A percentile compares a stretch with the other conserved stretches of the same genome.
Conservation (phyloP, 1,140 invertebrate genomes). For the Phocides pigmalion region DNA sequence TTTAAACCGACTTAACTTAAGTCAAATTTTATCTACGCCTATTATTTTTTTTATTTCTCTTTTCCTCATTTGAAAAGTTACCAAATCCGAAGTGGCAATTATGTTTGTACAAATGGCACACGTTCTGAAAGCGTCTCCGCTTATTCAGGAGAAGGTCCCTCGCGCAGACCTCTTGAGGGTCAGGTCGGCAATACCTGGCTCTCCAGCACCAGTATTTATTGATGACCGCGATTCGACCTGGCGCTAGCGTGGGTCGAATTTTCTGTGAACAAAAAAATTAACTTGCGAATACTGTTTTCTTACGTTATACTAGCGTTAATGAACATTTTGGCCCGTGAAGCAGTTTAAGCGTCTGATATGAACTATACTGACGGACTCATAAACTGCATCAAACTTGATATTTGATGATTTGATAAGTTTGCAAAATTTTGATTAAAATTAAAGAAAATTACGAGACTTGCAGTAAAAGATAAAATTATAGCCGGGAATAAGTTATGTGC, state of each 20-base stretch:
- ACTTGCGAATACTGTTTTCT: too few relatives aligned
- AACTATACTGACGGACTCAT: too few relatives aligned
- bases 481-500: too few relatives aligned
- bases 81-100: slow-evolving; percentile 53
- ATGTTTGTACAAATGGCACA: slow-evolving; percentile 53
- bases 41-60: slow-evolving; percentile 2
- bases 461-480: too few relatives aligned
- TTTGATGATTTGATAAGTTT: too few relatives aligned
- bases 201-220: slow-evolving; percentile 68
- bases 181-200: slow-evolving; percentile 46
- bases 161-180: slow-evolving; percentile 40
- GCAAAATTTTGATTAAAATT: too few relatives aligned
- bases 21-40: too few relatives aligned
- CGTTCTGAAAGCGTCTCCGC: slow-evolving; percentile 41
- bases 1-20: background rate
- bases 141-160: slow-evolving; percentile 44
- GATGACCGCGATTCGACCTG: slow-evolving; percentile 37
- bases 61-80: slow-evolving; percentile 17
- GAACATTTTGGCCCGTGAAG: too few relatives aligned
- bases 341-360: too few relatives aligned
- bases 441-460: too few relatives aligned
- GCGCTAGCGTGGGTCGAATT: slow-evolving; percentile 6
- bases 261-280: slow-evolving; percentile 16
- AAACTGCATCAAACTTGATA: too few relatives aligned
- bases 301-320: too few relatives aligned